Conservation (phyloP, 2,797 vertebrate genomes). For the Dendrocincla fuliginosa region DNA sequence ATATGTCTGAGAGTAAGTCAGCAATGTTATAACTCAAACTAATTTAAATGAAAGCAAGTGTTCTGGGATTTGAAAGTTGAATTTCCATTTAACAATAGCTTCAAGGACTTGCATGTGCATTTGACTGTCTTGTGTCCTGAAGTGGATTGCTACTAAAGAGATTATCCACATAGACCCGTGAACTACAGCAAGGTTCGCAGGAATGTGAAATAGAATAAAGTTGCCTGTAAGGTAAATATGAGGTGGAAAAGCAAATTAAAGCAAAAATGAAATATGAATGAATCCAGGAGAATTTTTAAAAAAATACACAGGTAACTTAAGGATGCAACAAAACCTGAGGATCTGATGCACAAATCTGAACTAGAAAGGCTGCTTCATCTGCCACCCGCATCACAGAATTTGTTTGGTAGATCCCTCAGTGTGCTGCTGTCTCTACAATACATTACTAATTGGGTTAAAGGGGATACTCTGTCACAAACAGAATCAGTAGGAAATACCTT, state of each 20-base stretch:
- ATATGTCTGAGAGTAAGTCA: conserved; percentile 15
- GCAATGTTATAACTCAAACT: conserved; percentile 13
- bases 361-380: neutral
- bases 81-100: conserved; percentile 45
- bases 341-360: neutral
- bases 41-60: conserved; percentile 40
- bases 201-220: neutral
- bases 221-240: conserved; percentile 6
- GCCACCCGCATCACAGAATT: neutral
- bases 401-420: neutral
- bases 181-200: conserved; percentile 1
- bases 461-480: neutral
- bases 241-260: conserved; percentile 11
- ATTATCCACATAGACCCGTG: neutral
- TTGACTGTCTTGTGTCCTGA: neutral
- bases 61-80: conserved; percentile 42
- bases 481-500: neutral
- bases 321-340: neutral
- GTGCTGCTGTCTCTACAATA: neutral
- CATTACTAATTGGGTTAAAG: neutral
- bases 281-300: neutral
- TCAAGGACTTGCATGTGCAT: neutral
- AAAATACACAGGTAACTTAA: rapidly evolving
- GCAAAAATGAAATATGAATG: neutral
- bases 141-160: neutral